Evolutionary conservation across 1,140 invertebrate genomes (phyloP), one percentile per base, ranked within the genome.

Genomic region (Habropoda laboriosa): DNA sequence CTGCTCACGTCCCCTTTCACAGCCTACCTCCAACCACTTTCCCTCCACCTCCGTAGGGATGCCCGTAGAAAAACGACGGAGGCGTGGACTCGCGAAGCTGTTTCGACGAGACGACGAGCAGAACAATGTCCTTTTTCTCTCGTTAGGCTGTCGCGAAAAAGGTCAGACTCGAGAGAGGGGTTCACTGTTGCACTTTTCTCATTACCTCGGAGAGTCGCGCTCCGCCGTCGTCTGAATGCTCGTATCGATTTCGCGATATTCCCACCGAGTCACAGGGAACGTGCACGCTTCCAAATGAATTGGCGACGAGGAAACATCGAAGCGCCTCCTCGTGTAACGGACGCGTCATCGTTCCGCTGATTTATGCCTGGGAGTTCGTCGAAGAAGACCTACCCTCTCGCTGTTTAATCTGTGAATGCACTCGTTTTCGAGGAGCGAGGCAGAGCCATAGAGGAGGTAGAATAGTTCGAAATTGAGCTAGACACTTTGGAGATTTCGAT

Each of bases 161-260:
- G 67, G 45, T 53, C 18, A 42, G 67, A 30, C 45, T 8, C 30
- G 21, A 24, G 57, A 1, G 21, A 12, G 27, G 38, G 21, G 32
- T 64, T n/a, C n/a, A n/a, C 61, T 45, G 61, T 5, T 53, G 53
- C 64, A 63, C 70, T 85, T 71, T 66, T 73, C 68, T 82, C 79
- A 73, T 86, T 86, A 82, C 76, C 58, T 84, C 79, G 64, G 80
- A 71, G 67, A 70, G 73, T 77, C 63, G 68, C 68, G 68, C 24
- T 55, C 42, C 61, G 35, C 38, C 32, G 8, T 10, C 32, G 30
- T 35, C 58, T 24, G 51, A 47, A 57, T 45, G 40, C 51, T 21
- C 30, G 38, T 58, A 77, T 77, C 74, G 74, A 77, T 77, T 60
- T 70, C 58, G n/a, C n/a, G 73, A 67, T 40, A 66, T 55, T 66